Conservation (phyloP, 2,113 vertebrate genomes). For the Odocoileus virginianus region DNA sequence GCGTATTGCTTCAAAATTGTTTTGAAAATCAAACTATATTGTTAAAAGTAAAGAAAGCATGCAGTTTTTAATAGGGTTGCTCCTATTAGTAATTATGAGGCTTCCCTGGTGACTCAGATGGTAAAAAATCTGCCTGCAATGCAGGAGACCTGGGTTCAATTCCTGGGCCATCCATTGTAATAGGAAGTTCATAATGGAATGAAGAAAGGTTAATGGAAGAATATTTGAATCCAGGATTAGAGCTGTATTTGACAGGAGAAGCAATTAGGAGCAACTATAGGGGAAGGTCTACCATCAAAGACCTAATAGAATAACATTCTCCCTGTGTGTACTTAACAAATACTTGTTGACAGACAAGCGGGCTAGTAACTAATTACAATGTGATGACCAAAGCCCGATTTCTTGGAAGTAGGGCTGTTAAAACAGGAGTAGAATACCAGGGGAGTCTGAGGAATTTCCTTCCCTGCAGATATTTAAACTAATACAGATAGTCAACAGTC, state of each 20-base stretch:
- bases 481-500: background rate
- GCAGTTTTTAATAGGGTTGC: background rate
- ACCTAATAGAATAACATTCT: constrained; percentile 28
- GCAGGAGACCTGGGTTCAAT: background rate
- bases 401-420: constrained; percentile 50
- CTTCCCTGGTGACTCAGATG: background rate
- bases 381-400: constrained; percentile 24
- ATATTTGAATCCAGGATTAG: constrained; percentile 55
- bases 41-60: background rate
- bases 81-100: background rate
- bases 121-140: background rate
- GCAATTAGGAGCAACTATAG: constrained; percentile 47
- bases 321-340: constrained; percentile 63
- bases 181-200: background rate
- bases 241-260: constrained; percentile 54
- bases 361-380: constrained; percentile 54
- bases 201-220: constrained; percentile 2
- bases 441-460: constrained; percentile 52
- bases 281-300: constrained; percentile 34
- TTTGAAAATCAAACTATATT: background rate
- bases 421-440: constrained; percentile 46
- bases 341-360: constrained; percentile 51
- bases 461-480: constrained; percentile 58
- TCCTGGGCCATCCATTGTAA: background rate
- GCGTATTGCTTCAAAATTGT: background rate